phyloP scores from a whole-genome alignment of 2,797 vertebrate species.

The Bradypus variegatus region DNA sequence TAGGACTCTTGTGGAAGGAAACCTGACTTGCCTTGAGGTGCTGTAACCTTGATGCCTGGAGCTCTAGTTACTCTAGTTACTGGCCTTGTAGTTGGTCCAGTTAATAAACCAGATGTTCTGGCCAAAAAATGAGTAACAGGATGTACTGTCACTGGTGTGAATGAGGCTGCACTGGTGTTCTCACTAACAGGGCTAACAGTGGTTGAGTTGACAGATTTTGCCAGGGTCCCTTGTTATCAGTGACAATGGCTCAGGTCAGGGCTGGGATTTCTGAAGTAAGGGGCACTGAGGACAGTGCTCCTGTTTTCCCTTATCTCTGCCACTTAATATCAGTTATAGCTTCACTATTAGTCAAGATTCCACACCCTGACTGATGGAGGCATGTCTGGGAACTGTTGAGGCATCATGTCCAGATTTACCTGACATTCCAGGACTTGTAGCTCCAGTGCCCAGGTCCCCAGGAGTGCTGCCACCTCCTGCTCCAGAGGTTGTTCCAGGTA shows the following conservation, averaged over 20 bases:
- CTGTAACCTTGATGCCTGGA: too few relatives aligned
- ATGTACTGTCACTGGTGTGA: not conserved
- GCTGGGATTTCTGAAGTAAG: not conserved
- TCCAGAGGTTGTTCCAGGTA: too few relatives aligned
- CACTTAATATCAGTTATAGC: not conserved
- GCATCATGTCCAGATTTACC: not conserved
- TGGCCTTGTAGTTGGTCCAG: too few relatives aligned
- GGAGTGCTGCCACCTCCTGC: not conserved
- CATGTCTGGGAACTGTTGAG: too few relatives aligned
- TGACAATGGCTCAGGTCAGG: too few relatives aligned
- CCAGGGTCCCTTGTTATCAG: not conserved
- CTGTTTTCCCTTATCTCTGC: not conserved
- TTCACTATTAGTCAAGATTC: not conserved
- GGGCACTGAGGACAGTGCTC: too few relatives aligned
- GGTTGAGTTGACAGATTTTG: not conserved
- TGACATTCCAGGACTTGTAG: not conserved
- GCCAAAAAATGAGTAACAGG: too few relatives aligned
- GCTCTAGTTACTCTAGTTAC: too few relatives aligned
- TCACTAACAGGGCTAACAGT: not conserved
- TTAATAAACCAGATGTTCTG: too few relatives aligned
- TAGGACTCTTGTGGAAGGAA: too few relatives aligned
- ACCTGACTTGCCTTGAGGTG: too few relatives aligned
- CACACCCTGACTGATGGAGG: too few relatives aligned
- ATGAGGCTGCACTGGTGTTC: not conserved
- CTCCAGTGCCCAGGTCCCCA: not conserved